phyloP scores from a whole-genome alignment of 2,888 invertebrate species.

The Callyntrura guangdongensis region DNA sequence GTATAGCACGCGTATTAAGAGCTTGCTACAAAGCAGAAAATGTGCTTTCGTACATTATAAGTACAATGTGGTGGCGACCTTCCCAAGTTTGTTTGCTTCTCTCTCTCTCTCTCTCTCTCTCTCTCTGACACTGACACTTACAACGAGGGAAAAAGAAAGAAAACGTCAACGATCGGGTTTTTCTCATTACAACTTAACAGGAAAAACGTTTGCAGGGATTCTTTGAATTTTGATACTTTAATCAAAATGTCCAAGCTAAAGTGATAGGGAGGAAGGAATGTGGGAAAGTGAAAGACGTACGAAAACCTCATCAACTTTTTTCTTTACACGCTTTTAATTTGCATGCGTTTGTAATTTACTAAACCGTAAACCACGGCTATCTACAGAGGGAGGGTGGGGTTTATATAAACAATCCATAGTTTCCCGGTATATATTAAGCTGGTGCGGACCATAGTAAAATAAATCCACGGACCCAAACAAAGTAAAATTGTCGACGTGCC shows the following conservation, averaged over 20 bases:
- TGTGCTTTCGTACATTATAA: not conserved
- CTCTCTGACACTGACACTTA: too few relatives aligned
- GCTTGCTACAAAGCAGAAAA: too few relatives aligned
- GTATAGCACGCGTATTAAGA: too few relatives aligned
- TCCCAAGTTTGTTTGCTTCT: conserved; percentile 57
- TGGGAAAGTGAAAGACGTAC: conserved; percentile 65
- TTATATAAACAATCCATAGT: too few relatives aligned
- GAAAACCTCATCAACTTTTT: conserved; percentile 61
- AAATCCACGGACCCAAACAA: too few relatives aligned
- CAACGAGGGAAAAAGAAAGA: not conserved
- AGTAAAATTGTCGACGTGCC: too few relatives aligned
- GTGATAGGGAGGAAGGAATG: conserved; percentile 52
- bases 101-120: not conserved
- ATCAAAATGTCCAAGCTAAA: conserved; percentile 64
- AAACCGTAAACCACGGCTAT: too few relatives aligned
- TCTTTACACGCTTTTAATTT: conserved; percentile 5
- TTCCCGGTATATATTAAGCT: too few relatives aligned
- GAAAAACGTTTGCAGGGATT: not conserved
- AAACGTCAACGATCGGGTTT: not conserved
- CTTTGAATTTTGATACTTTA: conserved; percentile 65
- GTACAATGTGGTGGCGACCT: conserved; percentile 39
- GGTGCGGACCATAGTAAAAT: too few relatives aligned
- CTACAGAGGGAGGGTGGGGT: too few relatives aligned
- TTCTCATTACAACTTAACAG: not conserved
- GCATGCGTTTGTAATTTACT: not conserved